Evolutionary conservation across 2,888 invertebrate genomes (phyloP).

Genomic region (Pardosa pseudoannulata): DNA sequence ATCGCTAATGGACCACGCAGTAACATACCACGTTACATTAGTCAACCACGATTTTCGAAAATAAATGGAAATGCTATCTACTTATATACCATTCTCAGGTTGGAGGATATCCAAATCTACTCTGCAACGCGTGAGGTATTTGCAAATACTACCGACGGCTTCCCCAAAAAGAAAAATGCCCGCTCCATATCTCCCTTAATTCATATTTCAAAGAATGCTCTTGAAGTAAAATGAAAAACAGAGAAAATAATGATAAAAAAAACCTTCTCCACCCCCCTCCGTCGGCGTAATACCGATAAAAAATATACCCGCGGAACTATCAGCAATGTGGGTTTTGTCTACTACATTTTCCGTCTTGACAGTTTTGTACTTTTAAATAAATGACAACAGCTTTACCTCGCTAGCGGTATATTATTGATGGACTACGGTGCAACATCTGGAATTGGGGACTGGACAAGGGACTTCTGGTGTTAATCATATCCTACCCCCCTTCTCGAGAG

Average conservation of each 20-base stretch:
- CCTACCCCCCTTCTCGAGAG: not conserved
- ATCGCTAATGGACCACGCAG: too few species aligned
- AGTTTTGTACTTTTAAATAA: conserved; percentile 36
- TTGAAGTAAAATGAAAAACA: not conserved
- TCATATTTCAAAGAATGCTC: not conserved
- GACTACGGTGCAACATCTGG: conserved; percentile 20
- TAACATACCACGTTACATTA: too few species aligned
- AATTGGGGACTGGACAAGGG: conserved; percentile 24
- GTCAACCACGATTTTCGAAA: not conserved
- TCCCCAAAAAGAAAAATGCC: not conserved
- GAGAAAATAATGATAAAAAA: too few species aligned
- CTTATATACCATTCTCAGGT: not conserved
- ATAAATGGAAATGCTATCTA: not conserved
- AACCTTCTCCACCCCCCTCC: not conserved
- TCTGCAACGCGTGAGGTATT: not conserved
- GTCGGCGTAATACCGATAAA: not conserved
- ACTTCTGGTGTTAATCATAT: conserved; percentile 29
- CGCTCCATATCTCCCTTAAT: not conserved
- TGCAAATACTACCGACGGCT: not conserved
- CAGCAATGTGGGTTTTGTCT: conserved; percentile 1
- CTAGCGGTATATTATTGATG: conserved; percentile 25
- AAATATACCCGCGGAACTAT: not conserved
- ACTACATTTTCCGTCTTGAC: not conserved
- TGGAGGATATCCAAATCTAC: not conserved
- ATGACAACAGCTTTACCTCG: conserved; percentile 20